phyloP scores from a whole-genome alignment of 2,888 invertebrate species.

The Oscheius sp. region DNA sequence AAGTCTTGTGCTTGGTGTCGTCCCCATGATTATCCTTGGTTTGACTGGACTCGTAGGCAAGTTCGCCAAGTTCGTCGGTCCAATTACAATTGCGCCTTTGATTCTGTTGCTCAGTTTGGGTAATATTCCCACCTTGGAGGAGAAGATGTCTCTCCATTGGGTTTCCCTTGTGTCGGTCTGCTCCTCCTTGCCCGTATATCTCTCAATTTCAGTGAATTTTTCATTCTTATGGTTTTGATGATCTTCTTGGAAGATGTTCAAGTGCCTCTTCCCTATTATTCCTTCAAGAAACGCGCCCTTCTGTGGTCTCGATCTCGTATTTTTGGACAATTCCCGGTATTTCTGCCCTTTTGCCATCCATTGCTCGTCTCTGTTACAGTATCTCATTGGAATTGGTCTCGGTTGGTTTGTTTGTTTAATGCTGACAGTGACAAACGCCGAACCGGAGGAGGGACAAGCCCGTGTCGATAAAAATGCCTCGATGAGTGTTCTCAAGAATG shows the following conservation, averaged over 20 bases:
- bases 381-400: constrained; percentile 60
- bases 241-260: constrained; percentile 58
- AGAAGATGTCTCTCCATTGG: constrained; percentile 65
- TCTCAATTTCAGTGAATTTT: constrained; percentile 58
- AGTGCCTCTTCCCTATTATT: constrained; percentile 61
- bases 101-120: constrained; percentile 62
- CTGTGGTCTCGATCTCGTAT: constrained; percentile 42
- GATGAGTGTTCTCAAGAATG: constrained; percentile 49
- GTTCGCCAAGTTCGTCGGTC: constrained; percentile 61
- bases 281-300: constrained; percentile 40
- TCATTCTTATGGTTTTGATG: constrained; percentile 53
- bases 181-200: background rate
- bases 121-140: constrained; percentile 57
- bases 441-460: constrained; percentile 54
- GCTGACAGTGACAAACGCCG: constrained; percentile 55
- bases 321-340: constrained; percentile 66
- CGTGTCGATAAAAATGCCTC: constrained; percentile 62
- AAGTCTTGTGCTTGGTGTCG: constrained; percentile 61
- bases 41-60: constrained; percentile 59
- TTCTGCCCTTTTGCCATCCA: too few relatives aligned
- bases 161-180: constrained; percentile 61
- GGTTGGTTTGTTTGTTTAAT: constrained; percentile 62
- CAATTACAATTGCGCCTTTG: constrained; percentile 68
- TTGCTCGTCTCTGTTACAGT: constrained; percentile 42
- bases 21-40: constrained; percentile 66